Conservation (phyloP, 2,797 vertebrate genomes). For the Amblyopsis hoosieri region DNA sequence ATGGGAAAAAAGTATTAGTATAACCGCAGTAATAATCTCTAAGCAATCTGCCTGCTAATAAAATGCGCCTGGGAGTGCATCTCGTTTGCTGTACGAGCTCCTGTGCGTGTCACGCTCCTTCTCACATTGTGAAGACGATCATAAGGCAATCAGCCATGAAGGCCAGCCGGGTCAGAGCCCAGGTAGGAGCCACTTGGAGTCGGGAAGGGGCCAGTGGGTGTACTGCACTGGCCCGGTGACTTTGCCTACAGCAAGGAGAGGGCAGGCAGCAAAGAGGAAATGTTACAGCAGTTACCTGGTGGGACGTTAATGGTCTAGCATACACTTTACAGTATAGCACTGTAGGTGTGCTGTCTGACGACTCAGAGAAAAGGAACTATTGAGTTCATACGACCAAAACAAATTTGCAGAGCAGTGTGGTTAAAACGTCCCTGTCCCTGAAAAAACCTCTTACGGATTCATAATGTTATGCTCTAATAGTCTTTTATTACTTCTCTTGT, state of each 20-base stretch:
- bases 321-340: no score
- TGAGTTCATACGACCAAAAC: no score
- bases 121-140: slow-evolving; percentile 11
- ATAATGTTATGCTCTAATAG: slow-evolving; percentile 11
- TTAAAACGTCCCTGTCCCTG: slow-evolving; percentile 10
- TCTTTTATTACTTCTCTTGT: slow-evolving; percentile 3
- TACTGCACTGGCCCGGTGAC: slow-evolving; percentile 1
- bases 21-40: slow-evolving; percentile 41
- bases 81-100: slow-evolving; percentile 1
- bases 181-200: neutral
- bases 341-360: no score
- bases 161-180: neutral
- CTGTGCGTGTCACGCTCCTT: neutral
- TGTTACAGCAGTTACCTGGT: no score
- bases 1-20: slow-evolving; percentile 16
- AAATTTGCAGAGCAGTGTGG: neutral
- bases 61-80: neutral
- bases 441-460: slow-evolving; percentile 20
- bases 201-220: neutral
- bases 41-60: slow-evolving; percentile 30
- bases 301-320: no score
- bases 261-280: neutral
- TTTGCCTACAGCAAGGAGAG: slow-evolving; percentile 14
- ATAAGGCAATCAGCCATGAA: slow-evolving; percentile 1
- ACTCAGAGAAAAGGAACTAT: no score